Evolutionary conservation across 2,888 invertebrate genomes (phyloP).

Genomic region (Shargacucullia verbasci): DNA sequence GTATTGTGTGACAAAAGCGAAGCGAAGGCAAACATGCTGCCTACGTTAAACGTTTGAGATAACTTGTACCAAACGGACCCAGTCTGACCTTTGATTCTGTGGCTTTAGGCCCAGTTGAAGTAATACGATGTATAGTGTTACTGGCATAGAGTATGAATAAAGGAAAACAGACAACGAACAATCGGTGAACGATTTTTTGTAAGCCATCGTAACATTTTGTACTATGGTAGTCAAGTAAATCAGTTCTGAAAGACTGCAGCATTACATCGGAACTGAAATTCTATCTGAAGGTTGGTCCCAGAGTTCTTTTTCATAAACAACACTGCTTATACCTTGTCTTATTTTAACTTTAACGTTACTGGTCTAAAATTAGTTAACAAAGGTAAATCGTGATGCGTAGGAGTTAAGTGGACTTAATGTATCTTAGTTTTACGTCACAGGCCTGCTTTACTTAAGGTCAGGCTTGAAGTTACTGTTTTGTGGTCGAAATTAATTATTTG

Average conservation of each 20-base stretch:
- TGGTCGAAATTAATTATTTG: conserved; percentile 9
- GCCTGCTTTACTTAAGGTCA: conserved; percentile 29
- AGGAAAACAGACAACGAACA: conserved; percentile 18
- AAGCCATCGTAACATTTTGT: too few relatives aligned
- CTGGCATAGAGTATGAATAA: conserved; percentile 23
- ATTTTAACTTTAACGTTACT: conserved; percentile 26
- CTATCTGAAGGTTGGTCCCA: too few relatives aligned
- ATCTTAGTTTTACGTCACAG: conserved; percentile 53
- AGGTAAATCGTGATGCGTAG: conserved; percentile 51
- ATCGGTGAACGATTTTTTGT: neutral
- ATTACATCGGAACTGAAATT: too few relatives aligned
- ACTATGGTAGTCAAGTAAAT: too few relatives aligned
- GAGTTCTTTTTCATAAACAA: neutral
- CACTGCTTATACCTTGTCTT: neutral
- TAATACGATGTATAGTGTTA: conserved; percentile 40
- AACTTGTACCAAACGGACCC: conserved; percentile 44
- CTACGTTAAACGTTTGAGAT: conserved; percentile 39
- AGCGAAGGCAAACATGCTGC: conserved; percentile 43
- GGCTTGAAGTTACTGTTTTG: conserved; percentile 13
- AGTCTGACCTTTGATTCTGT: conserved; percentile 46
- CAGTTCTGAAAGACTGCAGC: too few relatives aligned
- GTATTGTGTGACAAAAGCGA: conserved; percentile 41
- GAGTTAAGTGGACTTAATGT: conserved; percentile 56
- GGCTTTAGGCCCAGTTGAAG: conserved; percentile 28
- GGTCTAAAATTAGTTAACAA: conserved; percentile 50